Conservation (phyloP, 2,113 vertebrate genomes). For the Ceyx margarethae region DNA sequence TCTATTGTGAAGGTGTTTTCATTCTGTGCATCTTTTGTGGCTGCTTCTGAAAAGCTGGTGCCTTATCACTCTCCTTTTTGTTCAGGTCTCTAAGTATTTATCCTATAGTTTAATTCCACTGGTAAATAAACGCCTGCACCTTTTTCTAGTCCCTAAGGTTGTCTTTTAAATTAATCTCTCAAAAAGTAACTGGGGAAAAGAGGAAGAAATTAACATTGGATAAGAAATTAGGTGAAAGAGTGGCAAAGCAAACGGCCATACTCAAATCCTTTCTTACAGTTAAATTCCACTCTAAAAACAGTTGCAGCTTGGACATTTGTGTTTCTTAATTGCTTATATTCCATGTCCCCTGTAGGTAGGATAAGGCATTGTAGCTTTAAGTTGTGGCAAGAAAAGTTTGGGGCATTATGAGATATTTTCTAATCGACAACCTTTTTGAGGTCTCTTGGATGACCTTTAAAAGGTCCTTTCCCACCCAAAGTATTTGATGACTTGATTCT, state of each 20-base stretch:
- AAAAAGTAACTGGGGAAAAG: neutral
- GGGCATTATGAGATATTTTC: fast-evolving
- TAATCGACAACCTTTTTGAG: neutral
- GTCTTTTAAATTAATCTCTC: slow-evolving; percentile 7
- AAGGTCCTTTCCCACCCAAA: neutral
- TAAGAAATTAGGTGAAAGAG: neutral
- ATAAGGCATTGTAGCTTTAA: neutral
- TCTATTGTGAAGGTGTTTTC: neutral
- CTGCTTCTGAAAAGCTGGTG: neutral
- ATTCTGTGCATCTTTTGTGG: neutral
- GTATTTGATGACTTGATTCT: neutral
- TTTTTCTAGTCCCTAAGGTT: neutral
- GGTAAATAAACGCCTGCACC: neutral
- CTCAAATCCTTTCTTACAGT: neutral
- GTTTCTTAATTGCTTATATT: neutral
- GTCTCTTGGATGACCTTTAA: neutral
- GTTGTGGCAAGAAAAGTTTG: neutral
- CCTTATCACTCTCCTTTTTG: neutral
- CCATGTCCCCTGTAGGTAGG: neutral
- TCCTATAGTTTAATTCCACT: neutral
- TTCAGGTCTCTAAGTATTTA: slow-evolving; percentile 5
- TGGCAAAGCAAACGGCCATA: neutral
- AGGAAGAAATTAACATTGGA: neutral
- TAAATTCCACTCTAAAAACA: neutral
- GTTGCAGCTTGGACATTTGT: fast-evolving